Base-by-base conservation (phyloP, 2,113 vertebrate species). In the Athene noctua region DNA sequence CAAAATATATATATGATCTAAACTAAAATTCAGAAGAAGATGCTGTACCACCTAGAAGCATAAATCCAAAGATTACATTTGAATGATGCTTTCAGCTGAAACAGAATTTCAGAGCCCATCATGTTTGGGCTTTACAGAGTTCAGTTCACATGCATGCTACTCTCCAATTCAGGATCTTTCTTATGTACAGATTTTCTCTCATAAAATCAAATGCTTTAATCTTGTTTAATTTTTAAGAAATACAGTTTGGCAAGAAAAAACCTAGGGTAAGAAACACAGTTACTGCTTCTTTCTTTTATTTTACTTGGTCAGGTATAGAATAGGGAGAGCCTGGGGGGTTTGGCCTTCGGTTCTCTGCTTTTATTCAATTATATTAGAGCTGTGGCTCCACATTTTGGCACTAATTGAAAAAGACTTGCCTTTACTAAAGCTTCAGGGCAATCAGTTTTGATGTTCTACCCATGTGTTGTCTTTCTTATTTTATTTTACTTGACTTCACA, bases 321-420 rank as follows among this genome's bases (percentile, higher is more conserved):
- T 42, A 13, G 17, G 21, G 34, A 89, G 63, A 78, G 88, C 92
- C 92, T 61, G 36, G 32, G 57, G 91, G 71, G 5, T 0, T 34
- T 89, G 36, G 73, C 49, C 58, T 87, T 94, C 79, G 27, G 88
- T 91, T 75, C 77, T 79, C 54, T 74, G 40, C 40, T 85, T 94
- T 83, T 94, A 94, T 93, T 92, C 68, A 92, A 86, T 95, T 96
- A 72, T 42, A 47, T 86, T 66, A 91, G 58, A 96, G 71, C 62
- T 91, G 78, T 66, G 58, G 61, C 73, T 94, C 52, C 77, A 85
- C 70, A 54, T 91, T 96, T 94, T 97, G 92, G 68, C 95, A 92
- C 54, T 95, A 97, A 97, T 81, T 94, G 95, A 92, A 96, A 95
- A 92, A 73, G 91, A 97, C 80, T 94, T 2, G 3, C 91, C 73